A percentile compares a stretch with the other conserved stretches of the same genome.
Conservation (phyloP, 2,113 vertebrate species). For the Choloepus hoffmanni region DNA sequence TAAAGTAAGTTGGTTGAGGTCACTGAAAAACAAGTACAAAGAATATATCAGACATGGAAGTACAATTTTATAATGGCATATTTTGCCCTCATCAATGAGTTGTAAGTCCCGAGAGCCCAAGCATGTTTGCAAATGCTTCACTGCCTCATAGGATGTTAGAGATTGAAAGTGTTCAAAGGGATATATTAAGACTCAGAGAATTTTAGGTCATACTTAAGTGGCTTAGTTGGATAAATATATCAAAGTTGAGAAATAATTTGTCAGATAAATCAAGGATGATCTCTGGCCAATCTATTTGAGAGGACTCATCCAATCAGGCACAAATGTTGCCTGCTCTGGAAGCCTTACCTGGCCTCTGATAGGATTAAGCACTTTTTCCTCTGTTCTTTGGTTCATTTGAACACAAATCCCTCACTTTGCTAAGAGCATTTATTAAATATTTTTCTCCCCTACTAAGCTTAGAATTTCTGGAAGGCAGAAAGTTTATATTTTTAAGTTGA, state of each 20-base stretch:
- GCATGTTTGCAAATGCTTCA: not conserved
- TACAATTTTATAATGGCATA: not conserved
- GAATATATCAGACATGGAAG: not conserved
- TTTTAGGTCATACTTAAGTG: not conserved
- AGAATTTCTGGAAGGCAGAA: not conserved
- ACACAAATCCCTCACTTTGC: not conserved
- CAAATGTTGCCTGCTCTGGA: not conserved
- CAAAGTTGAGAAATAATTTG: not conserved
- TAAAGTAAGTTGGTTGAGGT: slow-evolving; percentile 1
- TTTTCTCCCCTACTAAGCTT: not conserved
- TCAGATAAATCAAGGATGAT: not conserved
- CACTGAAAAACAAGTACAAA: slow-evolving; percentile 22
- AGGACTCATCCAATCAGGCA: not conserved
- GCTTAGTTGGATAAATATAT: not conserved
- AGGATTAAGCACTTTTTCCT: not conserved
- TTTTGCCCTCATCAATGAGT: not conserved
- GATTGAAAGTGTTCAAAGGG: not conserved
- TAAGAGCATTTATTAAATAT: not conserved
- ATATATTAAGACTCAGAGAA: not conserved
- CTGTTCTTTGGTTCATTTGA: not conserved
- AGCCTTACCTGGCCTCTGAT: not conserved
- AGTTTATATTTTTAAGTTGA: not conserved
- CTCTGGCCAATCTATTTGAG: not conserved
- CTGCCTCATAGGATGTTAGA: not conserved
- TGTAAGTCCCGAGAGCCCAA: slow-evolving; percentile 15